Evolutionary conservation across 2,888 invertebrate species (phyloP), one percentile per base, ranked within the genome.

Genomic region (Drosophila sordidula): DNA sequence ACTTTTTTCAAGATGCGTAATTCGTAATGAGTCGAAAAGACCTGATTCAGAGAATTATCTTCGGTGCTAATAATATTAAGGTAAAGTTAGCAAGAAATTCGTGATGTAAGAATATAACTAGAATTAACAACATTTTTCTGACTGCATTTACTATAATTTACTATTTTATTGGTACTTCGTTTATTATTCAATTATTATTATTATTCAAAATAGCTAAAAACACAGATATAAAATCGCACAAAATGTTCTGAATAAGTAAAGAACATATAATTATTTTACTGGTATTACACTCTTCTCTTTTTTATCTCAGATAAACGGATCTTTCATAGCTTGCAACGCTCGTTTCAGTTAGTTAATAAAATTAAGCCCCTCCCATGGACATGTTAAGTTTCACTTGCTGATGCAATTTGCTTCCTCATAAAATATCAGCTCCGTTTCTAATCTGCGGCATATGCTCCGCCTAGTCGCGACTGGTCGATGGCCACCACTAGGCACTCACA

Each of bases 391-490:
- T 76, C 78, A 78, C 75, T 78, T 74, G 78, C 76, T 64, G 73
- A 68, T 59, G 75, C 78, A 70, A 74, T 78, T 74, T 74, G 78
- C 75, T 74, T 78, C 51, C 76, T 67, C 75, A 58, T 75, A 68
- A 77, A 73, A 69, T 67, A 74, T 54, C 57, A 61, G 67, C 63
- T 81, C 61, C 77, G 85, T 85, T 87, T 87, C 87, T 83, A 83
- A 87, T 83, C 82, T 82, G 65, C 63, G 69, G 67, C 82, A 83
- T 77, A 87, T 83, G 82, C 82, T 65, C 45, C 57, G 49, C 75
- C 61, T 71, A 36, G 55, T 32, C 41, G 6, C 41, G 49, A 72
- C 34, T 70, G 39, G 45, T 45, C 39, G 39, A 12, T 70, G 58
- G 59, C 42, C 52, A 39, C 32, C 55, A 57, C 56, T 75, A 64